Conservation (phyloP, 2,113 vertebrate species). For the Romanogobio albipinnatus region DNA sequence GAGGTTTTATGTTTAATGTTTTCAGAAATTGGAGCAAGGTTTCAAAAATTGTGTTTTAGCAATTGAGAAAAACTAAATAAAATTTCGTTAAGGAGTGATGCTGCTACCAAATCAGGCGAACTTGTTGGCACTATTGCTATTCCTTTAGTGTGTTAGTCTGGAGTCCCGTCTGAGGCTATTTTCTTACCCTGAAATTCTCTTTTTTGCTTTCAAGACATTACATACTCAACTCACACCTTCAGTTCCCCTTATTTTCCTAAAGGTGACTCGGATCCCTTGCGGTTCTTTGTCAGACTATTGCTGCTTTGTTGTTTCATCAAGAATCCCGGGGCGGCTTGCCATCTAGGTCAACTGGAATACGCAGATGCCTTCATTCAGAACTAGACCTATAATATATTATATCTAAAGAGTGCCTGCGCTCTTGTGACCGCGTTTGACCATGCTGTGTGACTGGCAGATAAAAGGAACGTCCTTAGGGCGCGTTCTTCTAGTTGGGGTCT, state of each 20-base stretch:
- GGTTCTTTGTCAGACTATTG: background rate
- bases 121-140: background rate
- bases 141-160: background rate
- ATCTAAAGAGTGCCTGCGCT: background rate
- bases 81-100: background rate
- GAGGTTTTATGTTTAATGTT: too few species aligned
- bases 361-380: slow-evolving; percentile 15
- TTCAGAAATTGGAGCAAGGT: too few species aligned
- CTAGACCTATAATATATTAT: background rate
- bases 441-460: slow-evolving; percentile 64
- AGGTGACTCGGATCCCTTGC: slow-evolving; percentile 9
- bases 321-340: background rate
- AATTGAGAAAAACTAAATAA: background rate
- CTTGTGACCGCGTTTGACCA: slow-evolving; percentile 6
- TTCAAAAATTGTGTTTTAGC: too few species aligned
- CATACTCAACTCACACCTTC: slow-evolving; percentile 1
- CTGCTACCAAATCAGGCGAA: background rate
- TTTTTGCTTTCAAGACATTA: slow-evolving; percentile 26
- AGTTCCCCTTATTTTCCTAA: slow-evolving; percentile 1
- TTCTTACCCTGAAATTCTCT: background rate
- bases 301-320: slow-evolving; percentile 50
- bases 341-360: slow-evolving; percentile 37
- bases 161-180: background rate
- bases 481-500: slow-evolving; percentile 70
- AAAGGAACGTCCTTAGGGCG: slow-evolving; percentile 70